phyloP scores from a whole-genome alignment of 2,797 vertebrate genomes.

The Falco columbarius region DNA sequence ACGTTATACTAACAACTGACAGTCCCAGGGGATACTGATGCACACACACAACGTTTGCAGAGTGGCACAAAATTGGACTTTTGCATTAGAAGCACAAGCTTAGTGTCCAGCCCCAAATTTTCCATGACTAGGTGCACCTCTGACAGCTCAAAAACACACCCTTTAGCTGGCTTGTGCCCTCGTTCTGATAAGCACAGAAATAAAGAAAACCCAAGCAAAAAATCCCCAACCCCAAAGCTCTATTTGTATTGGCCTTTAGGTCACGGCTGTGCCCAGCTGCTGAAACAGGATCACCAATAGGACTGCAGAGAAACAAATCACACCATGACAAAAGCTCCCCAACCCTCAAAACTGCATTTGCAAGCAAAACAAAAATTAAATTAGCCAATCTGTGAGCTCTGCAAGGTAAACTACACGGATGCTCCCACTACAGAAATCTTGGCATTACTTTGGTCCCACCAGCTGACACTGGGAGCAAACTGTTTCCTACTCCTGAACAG shows the following conservation, averaged over 20 bases:
- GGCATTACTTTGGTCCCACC: neutral
- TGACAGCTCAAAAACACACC: neutral
- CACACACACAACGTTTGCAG: neutral
- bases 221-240: neutral
- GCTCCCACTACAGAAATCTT: neutral
- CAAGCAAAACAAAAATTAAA: neutral
- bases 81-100: neutral
- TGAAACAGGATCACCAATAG: neutral
- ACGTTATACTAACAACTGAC: neutral
- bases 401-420: neutral
- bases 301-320: neutral
- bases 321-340: accelerated
- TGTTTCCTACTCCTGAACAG: neutral
- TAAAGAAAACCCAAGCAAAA: neutral
- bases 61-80: neutral
- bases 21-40: neutral
- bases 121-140: neutral
- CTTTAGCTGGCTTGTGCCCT: neutral
- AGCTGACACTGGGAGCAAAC: neutral
- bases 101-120: neutral
- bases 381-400: neutral
- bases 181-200: neutral
- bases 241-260: neutral
- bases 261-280: neutral
- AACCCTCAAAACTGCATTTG: neutral